Evolutionary conservation across 1,140 invertebrate genomes (phyloP).

Genomic region (Bactericera cockerelli): DNA sequence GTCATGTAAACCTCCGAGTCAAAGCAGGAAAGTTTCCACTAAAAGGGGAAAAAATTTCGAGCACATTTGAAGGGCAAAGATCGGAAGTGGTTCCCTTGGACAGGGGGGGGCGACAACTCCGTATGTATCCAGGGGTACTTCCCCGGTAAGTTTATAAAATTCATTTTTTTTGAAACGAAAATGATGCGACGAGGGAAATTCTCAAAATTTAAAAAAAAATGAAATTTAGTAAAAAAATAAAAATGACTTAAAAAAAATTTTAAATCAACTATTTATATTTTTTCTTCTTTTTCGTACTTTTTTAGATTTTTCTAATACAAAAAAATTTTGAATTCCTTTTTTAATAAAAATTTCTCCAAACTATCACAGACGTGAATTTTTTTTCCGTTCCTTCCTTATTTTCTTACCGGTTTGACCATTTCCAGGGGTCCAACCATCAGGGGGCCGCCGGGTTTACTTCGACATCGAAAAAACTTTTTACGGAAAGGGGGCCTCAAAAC

Average conservation of each 20-base stretch:
- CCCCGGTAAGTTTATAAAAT: conserved; percentile 46
- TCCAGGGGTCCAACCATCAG: conserved; percentile 76
- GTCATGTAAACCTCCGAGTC: conserved; percentile 29
- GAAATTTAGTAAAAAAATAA: too few species aligned
- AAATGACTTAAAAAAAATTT: too few species aligned
- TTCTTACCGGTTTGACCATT: conserved; percentile 11
- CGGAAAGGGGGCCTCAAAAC: conserved; percentile 86
- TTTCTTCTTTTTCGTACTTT: too few species aligned
- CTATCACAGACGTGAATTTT: too few species aligned
- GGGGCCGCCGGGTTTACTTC: conserved; percentile 83
- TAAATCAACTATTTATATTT: too few species aligned
- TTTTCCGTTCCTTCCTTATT: too few species aligned
- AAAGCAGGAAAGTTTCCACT: conserved; percentile 38
- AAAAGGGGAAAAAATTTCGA: conserved; percentile 78
- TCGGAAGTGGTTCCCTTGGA: conserved; percentile 85
- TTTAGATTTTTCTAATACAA: too few species aligned
- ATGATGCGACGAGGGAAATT: too few species aligned
- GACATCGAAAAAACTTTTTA: conserved; percentile 92
- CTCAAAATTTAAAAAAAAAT: too few species aligned
- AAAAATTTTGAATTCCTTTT: too few species aligned
- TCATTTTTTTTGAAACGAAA: too few species aligned
- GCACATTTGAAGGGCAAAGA: conserved; percentile 78
- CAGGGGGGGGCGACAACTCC: conserved; percentile 78
- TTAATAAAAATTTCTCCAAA: too few species aligned
- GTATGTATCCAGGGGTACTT: conserved; percentile 92